Conservation (phyloP, 2,797 vertebrate species). For the Eidolon dupreanum region DNA sequence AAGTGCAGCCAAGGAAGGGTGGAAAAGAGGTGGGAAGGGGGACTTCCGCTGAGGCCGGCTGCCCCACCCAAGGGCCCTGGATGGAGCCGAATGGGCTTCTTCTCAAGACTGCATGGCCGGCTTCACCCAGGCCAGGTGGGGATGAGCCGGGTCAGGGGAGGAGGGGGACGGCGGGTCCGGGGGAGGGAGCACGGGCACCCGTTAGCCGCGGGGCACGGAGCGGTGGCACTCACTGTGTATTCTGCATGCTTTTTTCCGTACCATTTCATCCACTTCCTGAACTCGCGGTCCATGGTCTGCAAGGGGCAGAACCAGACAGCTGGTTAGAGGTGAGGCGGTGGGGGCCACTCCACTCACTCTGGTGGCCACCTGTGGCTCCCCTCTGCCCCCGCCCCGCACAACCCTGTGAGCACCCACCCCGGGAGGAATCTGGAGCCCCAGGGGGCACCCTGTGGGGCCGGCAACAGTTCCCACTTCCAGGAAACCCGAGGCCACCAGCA, state of each 20-base stretch:
- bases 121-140: not conserved
- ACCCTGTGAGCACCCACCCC: not conserved
- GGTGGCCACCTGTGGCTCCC: not conserved
- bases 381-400: not conserved
- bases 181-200: not conserved
- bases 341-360: not conserved
- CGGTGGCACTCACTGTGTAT: slow-evolving; percentile 95
- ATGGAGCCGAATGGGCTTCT: not conserved
- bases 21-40: not conserved
- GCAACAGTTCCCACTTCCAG: not conserved
- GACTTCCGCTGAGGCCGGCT: not conserved
- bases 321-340: not conserved
- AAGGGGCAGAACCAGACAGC: slow-evolving; percentile 10
- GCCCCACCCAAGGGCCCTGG: not conserved
- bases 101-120: not conserved
- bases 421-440: not conserved
- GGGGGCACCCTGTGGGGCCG: not conserved
- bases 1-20: not conserved
- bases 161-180: not conserved
- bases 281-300: slow-evolving; percentile 98
- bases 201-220: slow-evolving; percentile 42
- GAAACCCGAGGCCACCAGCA: not conserved
- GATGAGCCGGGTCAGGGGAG: not conserved
- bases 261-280: slow-evolving; percentile 99
- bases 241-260: slow-evolving; percentile 99